Percentiles rank a stretch among this genome's conserved stretches.
Evolutionary conservation across 2,113 vertebrate genomes (phyloP).

Genomic region (Cinclus cinclus): DNA sequence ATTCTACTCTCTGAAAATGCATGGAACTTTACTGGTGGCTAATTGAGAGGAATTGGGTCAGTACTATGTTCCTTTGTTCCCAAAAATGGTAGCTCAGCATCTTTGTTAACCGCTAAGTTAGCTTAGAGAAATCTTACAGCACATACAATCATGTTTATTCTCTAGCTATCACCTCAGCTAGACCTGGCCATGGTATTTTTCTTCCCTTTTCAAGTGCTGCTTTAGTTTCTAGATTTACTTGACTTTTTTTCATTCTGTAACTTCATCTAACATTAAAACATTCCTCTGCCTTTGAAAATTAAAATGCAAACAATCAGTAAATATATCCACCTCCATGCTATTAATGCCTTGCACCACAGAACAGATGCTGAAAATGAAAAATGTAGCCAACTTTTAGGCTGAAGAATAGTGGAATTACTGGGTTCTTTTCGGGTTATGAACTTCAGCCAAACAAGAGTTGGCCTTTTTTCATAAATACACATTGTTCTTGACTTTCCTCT

Average conservation of each 20-base stretch:
- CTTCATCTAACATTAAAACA: conserved; percentile 52
- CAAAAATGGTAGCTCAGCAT: conserved; percentile 34
- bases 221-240: conserved; percentile 19
- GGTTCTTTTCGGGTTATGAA: conserved; percentile 49
- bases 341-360: conserved; percentile 17
- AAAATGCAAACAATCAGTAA: conserved; percentile 41
- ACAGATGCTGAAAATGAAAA: conserved; percentile 28
- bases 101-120: conserved; percentile 29
- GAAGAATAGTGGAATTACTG: conserved; percentile 24
- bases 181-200: not conserved
- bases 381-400: not conserved
- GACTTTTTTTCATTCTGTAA: not conserved
- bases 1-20: not conserved
- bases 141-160: not conserved
- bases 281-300: conserved; percentile 46
- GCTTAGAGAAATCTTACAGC: not conserved
- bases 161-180: conserved; percentile 14
- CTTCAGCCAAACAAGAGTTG: conserved; percentile 53
- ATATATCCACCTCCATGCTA: conserved; percentile 20
- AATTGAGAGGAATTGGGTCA: conserved; percentile 16
- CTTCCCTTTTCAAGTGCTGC: not conserved
- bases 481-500: conserved; percentile 55
- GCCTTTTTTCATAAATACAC: conserved; percentile 54
- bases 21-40: not conserved
- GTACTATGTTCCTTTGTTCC: conserved; percentile 18